Conservation (phyloP, 2,797 vertebrate genomes). For the Galagoides demidoff region DNA sequence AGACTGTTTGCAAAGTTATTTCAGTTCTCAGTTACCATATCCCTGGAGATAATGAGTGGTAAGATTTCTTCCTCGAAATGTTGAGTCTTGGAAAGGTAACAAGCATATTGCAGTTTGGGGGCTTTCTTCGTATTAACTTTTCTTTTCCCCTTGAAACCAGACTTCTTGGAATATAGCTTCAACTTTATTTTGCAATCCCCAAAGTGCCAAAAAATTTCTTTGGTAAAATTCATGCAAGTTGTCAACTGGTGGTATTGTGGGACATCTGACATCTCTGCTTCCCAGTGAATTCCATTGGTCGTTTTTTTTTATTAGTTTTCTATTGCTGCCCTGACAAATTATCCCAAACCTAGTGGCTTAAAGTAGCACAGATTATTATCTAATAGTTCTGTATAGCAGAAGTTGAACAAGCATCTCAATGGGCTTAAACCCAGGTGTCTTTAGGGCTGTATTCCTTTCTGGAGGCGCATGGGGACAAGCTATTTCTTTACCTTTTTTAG, state of each 20-base stretch:
- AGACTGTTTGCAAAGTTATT: constrained; percentile 68
- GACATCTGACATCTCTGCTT: constrained; percentile 16
- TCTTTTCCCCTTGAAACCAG: constrained; percentile 45
- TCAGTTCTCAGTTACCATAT: constrained; percentile 65
- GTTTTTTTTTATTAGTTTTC: not conserved
- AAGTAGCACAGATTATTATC: not conserved
- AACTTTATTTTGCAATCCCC: constrained; percentile 57
- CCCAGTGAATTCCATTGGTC: not conserved
- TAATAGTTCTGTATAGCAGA: not conserved
- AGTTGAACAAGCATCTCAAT: not conserved
- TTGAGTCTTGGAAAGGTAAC: constrained; percentile 61
- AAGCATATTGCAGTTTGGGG: constrained; percentile 55
- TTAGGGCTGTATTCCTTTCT: not conserved
- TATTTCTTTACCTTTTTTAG: not conserved
- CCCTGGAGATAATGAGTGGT: constrained; percentile 68
- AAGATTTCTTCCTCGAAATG: constrained; percentile 64
- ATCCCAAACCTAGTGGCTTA: not conserved
- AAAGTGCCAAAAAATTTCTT: constrained; percentile 28
- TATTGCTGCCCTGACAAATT: not conserved
- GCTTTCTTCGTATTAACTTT: constrained; percentile 65
- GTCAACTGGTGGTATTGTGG: not conserved
- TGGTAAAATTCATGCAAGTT: not conserved
- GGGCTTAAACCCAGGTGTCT: not conserved
- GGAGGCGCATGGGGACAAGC: not conserved
- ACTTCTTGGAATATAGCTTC: constrained; percentile 61